Conservation (phyloP, 2,888 invertebrate species). For the Meandrusa payeni region DNA sequence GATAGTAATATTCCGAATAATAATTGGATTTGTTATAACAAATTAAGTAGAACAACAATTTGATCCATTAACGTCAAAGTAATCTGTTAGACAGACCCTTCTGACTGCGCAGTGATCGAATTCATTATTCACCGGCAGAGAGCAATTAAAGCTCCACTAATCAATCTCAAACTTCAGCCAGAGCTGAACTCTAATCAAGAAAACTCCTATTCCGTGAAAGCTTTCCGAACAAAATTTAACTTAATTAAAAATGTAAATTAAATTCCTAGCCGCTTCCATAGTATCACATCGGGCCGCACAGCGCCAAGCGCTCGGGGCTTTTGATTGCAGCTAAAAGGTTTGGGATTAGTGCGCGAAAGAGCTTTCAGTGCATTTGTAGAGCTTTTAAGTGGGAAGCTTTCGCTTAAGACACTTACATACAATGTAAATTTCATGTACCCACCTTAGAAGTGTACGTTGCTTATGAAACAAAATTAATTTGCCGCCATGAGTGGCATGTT, state of each 20-base stretch:
- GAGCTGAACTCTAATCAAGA: conserved; percentile 80
- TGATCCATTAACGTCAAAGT: conserved; percentile 53
- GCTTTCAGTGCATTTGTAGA: conserved; percentile 82
- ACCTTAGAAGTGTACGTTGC: conserved; percentile 45
- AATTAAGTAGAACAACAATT: conserved; percentile 40
- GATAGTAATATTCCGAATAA: not conserved
- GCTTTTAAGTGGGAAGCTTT: conserved; percentile 82
- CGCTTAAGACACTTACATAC: conserved; percentile 80
- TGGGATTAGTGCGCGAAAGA: conserved; percentile 81
- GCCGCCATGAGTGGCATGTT: conserved; percentile 14
- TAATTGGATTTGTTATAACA: conserved; percentile 21
- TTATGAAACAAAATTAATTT: conserved; percentile 17
- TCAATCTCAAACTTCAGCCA: conserved; percentile 79
- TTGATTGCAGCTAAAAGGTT: conserved; percentile 82
- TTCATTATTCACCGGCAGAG: conserved; percentile 78
- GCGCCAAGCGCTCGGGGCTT: conserved; percentile 71
- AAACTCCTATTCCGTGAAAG: conserved; percentile 80
- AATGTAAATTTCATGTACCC: conserved; percentile 78
- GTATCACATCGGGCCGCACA: conserved; percentile 64
- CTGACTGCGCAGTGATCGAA: conserved; percentile 72
- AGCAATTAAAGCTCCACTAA: conserved; percentile 80
- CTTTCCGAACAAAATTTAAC: conserved; percentile 80
- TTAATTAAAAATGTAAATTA: conserved; percentile 82
- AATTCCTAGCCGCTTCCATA: conserved; percentile 80
- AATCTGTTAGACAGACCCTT: conserved; percentile 60